A percentile compares a stretch with the other conserved stretches of the same genome.
phyloP scores from a whole-genome alignment of 2,888 invertebrate species.

The Dyspetes luteomarginatus region DNA sequence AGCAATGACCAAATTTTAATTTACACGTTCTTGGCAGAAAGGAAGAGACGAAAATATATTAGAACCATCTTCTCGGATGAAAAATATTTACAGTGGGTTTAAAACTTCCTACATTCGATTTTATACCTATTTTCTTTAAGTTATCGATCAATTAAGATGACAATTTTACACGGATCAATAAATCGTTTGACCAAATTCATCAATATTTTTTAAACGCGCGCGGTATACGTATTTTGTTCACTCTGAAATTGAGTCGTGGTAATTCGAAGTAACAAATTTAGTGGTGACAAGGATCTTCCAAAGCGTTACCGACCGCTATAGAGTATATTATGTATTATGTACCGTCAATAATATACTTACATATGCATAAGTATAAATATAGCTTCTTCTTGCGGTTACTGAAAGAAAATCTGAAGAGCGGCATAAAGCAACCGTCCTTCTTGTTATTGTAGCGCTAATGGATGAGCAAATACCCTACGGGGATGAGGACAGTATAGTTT shows the following conservation, averaged over 20 bases:
- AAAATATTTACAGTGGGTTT: too few relatives aligned
- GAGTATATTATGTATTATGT: neutral
- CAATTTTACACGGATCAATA: too few relatives aligned
- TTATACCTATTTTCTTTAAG: too few relatives aligned
- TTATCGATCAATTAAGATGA: too few relatives aligned
- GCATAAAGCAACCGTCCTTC: conserved; percentile 43
- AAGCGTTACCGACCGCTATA: neutral
- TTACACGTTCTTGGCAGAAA: too few relatives aligned
- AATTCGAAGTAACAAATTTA: neutral
- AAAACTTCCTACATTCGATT: too few relatives aligned
- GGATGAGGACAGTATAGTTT: conserved; percentile 14
- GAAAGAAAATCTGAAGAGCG: conserved; percentile 39
- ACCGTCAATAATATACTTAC: neutral
- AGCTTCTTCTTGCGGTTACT: neutral
- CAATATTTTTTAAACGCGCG: neutral
- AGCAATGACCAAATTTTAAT: too few relatives aligned
- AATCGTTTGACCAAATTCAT: too few relatives aligned
- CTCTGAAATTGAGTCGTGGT: neutral
- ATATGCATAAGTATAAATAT: conserved; percentile 30
- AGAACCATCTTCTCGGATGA: too few relatives aligned
- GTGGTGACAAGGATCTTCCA: neutral
- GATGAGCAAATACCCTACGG: conserved; percentile 75
- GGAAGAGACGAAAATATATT: too few relatives aligned
- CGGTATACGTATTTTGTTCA: too few relatives aligned
- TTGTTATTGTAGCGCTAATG: conserved; percentile 81